These are phyloP conservation scores for Coranthus polyacanthus DNA, from an alignment of 2,797 vertebrate species.

Conservation along the genomic window DNA sequence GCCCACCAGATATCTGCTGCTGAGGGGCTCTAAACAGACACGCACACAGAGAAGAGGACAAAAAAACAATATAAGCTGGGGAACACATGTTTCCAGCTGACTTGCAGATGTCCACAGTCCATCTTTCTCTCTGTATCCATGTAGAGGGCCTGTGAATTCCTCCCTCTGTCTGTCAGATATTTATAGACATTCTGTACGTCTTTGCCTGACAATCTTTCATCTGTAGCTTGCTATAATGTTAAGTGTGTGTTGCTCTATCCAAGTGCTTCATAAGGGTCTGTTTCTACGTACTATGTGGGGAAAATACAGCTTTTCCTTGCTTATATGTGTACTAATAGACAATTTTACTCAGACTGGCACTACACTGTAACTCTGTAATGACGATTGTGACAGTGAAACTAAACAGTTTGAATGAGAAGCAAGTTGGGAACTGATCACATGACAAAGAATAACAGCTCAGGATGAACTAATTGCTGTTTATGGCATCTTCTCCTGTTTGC, in stretches of 20 bases:
- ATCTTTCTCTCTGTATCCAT: conserved; percentile 30
- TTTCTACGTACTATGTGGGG: conserved; percentile 12
- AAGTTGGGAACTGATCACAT: conserved; percentile 29
- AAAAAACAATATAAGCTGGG: conserved; percentile 5
- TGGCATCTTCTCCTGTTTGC: conserved; percentile 23
- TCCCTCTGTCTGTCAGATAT: conserved; percentile 63
- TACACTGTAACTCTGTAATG: conserved; percentile 1
- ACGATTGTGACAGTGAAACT: conserved; percentile 20
- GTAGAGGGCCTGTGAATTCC: conserved; percentile 55
- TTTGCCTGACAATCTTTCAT: conserved; percentile 58
- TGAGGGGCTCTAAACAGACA: conserved; percentile 19
- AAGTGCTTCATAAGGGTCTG: conserved; percentile 56
- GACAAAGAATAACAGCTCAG: conserved; percentile 20
- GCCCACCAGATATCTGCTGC: conserved; percentile 42
- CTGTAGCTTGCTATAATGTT: conserved; percentile 60
- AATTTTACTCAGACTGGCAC: conserved; percentile 13
- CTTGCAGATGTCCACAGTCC: conserved; percentile 42
- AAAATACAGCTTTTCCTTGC: conserved; percentile 8
- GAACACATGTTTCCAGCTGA: conserved; percentile 47
- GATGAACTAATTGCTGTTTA: conserved; percentile 53
- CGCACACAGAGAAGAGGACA: conserved; percentile 15
- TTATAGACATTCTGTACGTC: conserved; percentile 62
- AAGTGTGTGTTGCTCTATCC: conserved; percentile 48
- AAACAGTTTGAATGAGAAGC: conserved; percentile 15
- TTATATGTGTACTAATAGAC: conserved; percentile 9